Conservation (phyloP, 2,888 invertebrate species). For the Odontomyia ornata region DNA sequence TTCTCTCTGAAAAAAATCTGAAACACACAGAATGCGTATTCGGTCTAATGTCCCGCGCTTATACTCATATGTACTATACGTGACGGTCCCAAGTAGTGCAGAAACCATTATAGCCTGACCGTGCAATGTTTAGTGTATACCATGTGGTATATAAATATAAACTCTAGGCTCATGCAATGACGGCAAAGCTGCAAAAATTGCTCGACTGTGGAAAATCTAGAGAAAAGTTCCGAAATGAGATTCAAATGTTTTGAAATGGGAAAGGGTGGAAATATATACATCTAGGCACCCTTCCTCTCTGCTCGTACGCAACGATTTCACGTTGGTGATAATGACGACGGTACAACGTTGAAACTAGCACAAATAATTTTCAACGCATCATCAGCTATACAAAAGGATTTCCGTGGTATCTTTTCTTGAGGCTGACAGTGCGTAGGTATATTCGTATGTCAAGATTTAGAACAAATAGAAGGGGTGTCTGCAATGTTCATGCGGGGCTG, state of each 20-base stretch:
- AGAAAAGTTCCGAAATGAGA: slow-evolving; percentile 27
- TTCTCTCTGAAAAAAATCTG: not conserved
- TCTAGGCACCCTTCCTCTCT: not conserved
- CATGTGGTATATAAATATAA: no score
- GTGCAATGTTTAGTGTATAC: slow-evolving; percentile 2
- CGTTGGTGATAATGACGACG: not conserved
- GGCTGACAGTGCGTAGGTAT: not conserved
- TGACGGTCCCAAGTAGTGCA: not conserved
- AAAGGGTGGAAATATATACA: not conserved
- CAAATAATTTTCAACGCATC: slow-evolving; percentile 27
- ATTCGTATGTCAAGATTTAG: no score
- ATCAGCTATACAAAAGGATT: not conserved
- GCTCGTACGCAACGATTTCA: not conserved
- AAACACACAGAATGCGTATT: slow-evolving; percentile 18
- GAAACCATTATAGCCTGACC: not conserved
- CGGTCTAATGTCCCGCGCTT: slow-evolving; percentile 6
- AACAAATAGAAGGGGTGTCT: no score
- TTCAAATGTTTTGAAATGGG: not conserved
- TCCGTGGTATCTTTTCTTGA: not conserved
- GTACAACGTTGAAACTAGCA: not conserved
- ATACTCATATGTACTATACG: no score
- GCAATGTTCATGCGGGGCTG: no score
- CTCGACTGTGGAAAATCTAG: slow-evolving; percentile 8
- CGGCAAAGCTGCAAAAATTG: not conserved
- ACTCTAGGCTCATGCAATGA: no score